These are phyloP conservation scores for Melolontha melolontha DNA, from an alignment of 2,888 invertebrate species.

Conservation along the genomic window DNA sequence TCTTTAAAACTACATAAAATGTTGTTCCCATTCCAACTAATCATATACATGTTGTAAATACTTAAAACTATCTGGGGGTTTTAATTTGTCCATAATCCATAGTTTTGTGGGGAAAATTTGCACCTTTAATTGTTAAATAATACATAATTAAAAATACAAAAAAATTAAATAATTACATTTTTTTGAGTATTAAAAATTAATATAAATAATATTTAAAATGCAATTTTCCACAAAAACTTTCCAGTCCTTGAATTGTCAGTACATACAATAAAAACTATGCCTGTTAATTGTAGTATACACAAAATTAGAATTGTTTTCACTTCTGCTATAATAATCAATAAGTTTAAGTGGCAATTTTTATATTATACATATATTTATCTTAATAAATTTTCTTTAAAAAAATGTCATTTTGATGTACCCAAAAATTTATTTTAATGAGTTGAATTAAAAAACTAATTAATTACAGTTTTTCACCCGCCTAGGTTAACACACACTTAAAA, in stretches of 20 bases:
- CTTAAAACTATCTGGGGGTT: constrained; percentile 31
- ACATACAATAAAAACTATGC: constrained; percentile 15
- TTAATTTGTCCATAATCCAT: background rate
- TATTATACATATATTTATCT: constrained; percentile 6
- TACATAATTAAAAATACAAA: background rate
- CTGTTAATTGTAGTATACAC: background rate
- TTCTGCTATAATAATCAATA: constrained; percentile 3
- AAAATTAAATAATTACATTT: constrained; percentile 18
- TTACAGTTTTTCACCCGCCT: too few relatives aligned
- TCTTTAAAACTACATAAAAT: constrained; percentile 11
- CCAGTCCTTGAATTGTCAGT: background rate
- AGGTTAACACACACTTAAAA: too few relatives aligned
- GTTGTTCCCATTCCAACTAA: constrained; percentile 42
- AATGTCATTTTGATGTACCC: too few relatives aligned
- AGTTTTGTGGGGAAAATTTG: constrained; percentile 12
- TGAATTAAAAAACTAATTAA: too few relatives aligned
- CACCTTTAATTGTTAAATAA: background rate
- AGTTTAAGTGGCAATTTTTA: constrained; percentile 6
- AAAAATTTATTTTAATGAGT: too few relatives aligned
- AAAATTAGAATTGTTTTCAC: background rate
- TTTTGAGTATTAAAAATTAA: constrained; percentile 14
- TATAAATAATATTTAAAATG: constrained; percentile 15
- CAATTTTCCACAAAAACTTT: constrained; percentile 20
- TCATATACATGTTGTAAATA: constrained; percentile 6
- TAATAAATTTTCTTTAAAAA: too few relatives aligned